phyloP scores from a whole-genome alignment of 2,888 invertebrate species.

The Teinopalpus imperialis region DNA sequence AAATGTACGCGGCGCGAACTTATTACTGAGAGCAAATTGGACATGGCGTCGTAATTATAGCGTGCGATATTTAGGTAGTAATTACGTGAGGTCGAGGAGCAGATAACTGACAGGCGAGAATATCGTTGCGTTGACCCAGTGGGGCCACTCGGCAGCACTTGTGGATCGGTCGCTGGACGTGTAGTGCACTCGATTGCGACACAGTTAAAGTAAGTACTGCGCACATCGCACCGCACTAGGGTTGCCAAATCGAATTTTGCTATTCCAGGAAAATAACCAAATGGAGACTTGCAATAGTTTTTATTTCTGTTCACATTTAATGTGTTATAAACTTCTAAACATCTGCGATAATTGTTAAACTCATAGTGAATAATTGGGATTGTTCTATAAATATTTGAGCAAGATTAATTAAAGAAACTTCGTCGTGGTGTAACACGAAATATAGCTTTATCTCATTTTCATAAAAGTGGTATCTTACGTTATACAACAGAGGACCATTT shows the following conservation, averaged over 20 bases:
- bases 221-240: neutral
- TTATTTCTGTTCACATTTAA: too few species aligned
- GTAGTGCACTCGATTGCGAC: slow-evolving; percentile 45
- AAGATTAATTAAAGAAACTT: too few species aligned
- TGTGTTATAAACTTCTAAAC: too few species aligned
- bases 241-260: neutral
- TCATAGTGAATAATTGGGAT: too few species aligned
- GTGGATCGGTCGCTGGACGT: slow-evolving; percentile 31
- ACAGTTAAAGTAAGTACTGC: slow-evolving; percentile 46
- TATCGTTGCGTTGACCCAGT: slow-evolving; percentile 45
- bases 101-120: slow-evolving; percentile 47
- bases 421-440: too few species aligned
- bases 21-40: slow-evolving; percentile 68
- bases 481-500: too few species aligned
- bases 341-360: too few species aligned
- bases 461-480: too few species aligned
- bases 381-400: too few species aligned
- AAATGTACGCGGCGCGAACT: slow-evolving; percentile 52
- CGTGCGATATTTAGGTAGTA: slow-evolving; percentile 62
- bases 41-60: slow-evolving; percentile 63
- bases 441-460: too few species aligned
- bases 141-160: slow-evolving; percentile 34
- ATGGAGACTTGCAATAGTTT: too few species aligned
- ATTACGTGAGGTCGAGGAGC: slow-evolving; percentile 49
- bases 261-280: slow-evolving; percentile 1